Evolutionary conservation across 1,140 invertebrate species (phyloP).

Genomic region (Meloidogyne hapla): DNA sequence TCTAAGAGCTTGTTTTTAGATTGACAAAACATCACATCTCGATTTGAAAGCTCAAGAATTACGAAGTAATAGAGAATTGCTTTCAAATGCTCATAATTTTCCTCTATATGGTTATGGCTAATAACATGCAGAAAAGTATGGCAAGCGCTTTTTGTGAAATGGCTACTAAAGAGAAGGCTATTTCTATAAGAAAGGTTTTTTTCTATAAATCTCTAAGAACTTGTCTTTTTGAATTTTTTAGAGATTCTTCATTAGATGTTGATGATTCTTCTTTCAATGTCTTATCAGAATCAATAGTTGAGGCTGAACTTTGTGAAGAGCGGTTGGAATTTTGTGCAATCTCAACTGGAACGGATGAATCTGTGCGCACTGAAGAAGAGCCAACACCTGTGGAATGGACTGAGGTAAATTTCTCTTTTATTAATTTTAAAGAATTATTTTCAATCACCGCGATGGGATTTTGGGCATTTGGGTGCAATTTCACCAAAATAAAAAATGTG

Average conservation of each 20-base stretch:
- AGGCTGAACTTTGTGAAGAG: background rate
- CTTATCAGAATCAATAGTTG: background rate
- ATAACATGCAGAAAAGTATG: conserved; percentile 1
- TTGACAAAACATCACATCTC: background rate
- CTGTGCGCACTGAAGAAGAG: background rate
- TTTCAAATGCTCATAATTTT: background rate
- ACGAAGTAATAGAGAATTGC: background rate
- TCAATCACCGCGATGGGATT: too few species aligned
- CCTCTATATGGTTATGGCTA: background rate
- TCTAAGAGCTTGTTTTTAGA: background rate
- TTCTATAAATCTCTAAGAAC: conserved; percentile 2
- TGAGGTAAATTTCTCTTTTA: too few species aligned
- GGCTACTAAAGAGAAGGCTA: background rate
- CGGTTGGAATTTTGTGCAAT: background rate
- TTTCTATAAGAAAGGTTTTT: too few species aligned
- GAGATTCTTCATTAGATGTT: background rate
- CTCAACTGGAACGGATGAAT: background rate
- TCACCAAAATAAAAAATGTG: too few species aligned
- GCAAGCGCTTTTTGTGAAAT: background rate
- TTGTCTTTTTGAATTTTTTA: background rate
- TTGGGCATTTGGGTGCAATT: too few species aligned
- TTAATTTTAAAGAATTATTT: too few species aligned
- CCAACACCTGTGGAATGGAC: background rate
- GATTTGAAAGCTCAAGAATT: background rate
- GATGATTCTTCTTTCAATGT: background rate